A percentile compares a stretch with the other conserved stretches of the same genome.
Conservation (phyloP, 2,113 vertebrate genomes). For the Oceanodroma tethys region DNA sequence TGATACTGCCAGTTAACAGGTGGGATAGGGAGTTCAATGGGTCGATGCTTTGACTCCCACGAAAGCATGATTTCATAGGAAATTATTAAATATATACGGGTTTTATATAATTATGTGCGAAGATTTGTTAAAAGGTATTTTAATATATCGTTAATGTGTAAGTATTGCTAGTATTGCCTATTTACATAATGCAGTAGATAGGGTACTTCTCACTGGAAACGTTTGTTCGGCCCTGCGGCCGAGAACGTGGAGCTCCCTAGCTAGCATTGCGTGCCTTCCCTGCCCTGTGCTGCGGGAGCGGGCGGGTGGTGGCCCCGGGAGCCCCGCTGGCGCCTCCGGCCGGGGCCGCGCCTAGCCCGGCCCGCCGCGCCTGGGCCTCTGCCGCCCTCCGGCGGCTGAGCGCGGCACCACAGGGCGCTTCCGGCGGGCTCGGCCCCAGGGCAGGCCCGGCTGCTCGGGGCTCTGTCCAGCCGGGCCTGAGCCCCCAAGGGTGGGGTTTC, state of each 20-base stretch:
- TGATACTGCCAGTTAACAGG: neutral
- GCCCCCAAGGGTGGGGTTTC: too few relatives aligned
- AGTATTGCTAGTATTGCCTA: fast-evolving
- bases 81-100: neutral
- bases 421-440: neutral
- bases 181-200: fast-evolving
- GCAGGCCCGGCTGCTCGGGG: neutral
- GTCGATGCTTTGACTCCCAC: neutral
- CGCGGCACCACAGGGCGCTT: neutral
- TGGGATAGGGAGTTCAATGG: too few relatives aligned
- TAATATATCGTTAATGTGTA: fast-evolving
- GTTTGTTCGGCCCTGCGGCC: neutral
- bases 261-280: fast-evolving
- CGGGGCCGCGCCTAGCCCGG: neutral
- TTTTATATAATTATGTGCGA: neutral
- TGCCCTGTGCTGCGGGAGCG: neutral
- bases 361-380: neutral
- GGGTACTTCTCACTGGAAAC: fast-evolving
- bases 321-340: neutral
- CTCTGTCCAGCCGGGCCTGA: too few relatives aligned
- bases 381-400: neutral
- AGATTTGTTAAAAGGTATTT: neutral
- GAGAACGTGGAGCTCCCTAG: too few relatives aligned
- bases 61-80: neutral
- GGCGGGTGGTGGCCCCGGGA: too few relatives aligned